Conservation (phyloP, 2,797 vertebrate species). For the Muraenolepis orangiensis region DNA sequence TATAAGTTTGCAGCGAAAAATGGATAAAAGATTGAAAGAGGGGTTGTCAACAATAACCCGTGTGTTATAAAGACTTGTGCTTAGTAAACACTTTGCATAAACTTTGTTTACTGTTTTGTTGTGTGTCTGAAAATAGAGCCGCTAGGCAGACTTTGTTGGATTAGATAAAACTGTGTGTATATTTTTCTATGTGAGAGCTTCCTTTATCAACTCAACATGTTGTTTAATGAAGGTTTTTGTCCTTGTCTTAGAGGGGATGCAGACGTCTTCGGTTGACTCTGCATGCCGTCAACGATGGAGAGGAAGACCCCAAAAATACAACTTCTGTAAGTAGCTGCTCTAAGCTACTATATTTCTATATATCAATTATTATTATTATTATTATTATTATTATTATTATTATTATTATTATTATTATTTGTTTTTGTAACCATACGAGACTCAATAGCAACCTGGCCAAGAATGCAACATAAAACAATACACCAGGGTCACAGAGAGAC, state of each 20-base stretch:
- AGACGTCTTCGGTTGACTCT: constrained; percentile 87
- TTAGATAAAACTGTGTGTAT: not conserved
- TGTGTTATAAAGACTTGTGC: not conserved
- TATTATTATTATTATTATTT: not conserved
- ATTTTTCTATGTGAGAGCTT: not conserved
- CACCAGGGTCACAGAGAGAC: not conserved
- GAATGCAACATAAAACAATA: not conserved
- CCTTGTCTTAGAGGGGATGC: constrained; percentile 77
- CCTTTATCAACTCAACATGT: not conserved
- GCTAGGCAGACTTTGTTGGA: not conserved
- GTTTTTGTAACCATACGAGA: not conserved
- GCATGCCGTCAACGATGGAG: constrained; percentile 73
- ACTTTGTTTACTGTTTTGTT: not conserved
- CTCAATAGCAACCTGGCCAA: not conserved
- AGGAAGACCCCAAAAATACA: constrained; percentile 63
- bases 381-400: not conserved
- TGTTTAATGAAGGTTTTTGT: constrained; percentile 14
- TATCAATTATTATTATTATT: not conserved
- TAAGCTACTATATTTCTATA: too few species aligned
- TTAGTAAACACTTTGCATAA: not conserved
- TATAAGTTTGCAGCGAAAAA: not conserved
- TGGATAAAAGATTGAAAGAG: too few species aligned
- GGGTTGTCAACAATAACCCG: not conserved
- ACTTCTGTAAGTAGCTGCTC: constrained; percentile 73
- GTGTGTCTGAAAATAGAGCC: not conserved